phyloP scores from a whole-genome alignment of 1,140 invertebrate species.

The Lucilia sericata region DNA sequence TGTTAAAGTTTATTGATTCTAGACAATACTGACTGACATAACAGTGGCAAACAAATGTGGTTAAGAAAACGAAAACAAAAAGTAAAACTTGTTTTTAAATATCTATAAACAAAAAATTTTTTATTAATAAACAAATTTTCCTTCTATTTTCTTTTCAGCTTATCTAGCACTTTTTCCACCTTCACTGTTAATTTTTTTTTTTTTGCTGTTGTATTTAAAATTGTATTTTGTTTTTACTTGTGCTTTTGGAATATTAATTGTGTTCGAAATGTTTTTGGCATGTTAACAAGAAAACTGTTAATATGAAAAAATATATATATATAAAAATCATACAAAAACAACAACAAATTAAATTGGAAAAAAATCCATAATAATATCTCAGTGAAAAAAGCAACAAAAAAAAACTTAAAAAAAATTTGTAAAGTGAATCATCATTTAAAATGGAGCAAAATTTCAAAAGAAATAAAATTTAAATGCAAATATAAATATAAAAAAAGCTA shows the following conservation, averaged over 20 bases:
- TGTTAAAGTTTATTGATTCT: constrained; percentile 24
- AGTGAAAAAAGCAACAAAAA: constrained; percentile 20
- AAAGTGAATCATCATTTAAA: constrained; percentile 30
- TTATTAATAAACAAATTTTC: too few species aligned
- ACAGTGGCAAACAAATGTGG: background rate
- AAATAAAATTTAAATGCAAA: constrained; percentile 15
- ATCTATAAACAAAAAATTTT: too few species aligned
- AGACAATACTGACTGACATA: background rate
- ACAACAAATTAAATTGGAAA: constrained; percentile 9
- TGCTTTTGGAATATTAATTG: constrained; percentile 41
- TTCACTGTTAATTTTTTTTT: background rate
- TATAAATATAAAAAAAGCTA: constrained; percentile 38
- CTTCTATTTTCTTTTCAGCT: too few species aligned
- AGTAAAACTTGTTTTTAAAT: too few species aligned
- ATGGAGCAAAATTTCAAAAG: constrained; percentile 7
- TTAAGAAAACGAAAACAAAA: too few species aligned
- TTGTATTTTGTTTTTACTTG: constrained; percentile 28
- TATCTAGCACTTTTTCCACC: too few species aligned
- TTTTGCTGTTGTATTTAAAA: background rate
- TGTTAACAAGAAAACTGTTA: constrained; percentile 44
- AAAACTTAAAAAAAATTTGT: constrained; percentile 20
- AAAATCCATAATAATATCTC: background rate
- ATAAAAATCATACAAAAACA: background rate
- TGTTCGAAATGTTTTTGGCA: constrained; percentile 44
- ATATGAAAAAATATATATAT: constrained; percentile 6